These are phyloP conservation scores for Centroberyx gerrardi DNA, from an alignment of 2,797 vertebrate genomes.

Conservation along the genomic window DNA sequence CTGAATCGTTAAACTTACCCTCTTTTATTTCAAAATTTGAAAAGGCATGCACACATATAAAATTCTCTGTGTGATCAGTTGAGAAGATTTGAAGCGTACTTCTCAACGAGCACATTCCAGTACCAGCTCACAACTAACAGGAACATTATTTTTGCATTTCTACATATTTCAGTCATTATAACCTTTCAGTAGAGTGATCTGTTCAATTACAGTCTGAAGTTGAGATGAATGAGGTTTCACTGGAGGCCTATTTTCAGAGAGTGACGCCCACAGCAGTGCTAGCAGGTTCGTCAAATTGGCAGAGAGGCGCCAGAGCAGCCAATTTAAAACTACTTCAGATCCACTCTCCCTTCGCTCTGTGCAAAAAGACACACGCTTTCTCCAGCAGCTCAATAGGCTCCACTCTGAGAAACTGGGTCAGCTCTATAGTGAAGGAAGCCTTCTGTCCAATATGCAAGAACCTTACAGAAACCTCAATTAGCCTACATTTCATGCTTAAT, in stretches of 20 bases:
- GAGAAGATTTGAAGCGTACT: neutral
- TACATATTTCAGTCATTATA: neutral
- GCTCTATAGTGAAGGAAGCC: neutral
- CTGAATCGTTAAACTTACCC: too few relatives aligned
- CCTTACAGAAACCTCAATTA: constrained; percentile 3
- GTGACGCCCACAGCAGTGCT: neutral
- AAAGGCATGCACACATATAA: too few relatives aligned
- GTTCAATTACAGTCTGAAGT: neutral
- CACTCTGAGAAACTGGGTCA: constrained; percentile 28
- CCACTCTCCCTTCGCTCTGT: constrained; percentile 4
- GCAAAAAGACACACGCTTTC: constrained; percentile 6
- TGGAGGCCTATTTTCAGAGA: neutral
- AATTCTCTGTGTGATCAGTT: too few relatives aligned
- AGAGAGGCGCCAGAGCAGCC: constrained; percentile 9
- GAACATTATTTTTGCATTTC: neutral
- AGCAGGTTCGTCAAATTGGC: neutral
- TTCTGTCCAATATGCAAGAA: neutral
- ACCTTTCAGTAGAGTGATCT: neutral
- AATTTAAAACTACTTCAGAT: constrained; percentile 22
- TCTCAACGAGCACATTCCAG: neutral
- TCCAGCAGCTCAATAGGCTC: neutral
- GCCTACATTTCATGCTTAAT: neutral
- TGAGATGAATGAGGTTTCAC: neutral
- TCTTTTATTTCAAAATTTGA: too few relatives aligned
- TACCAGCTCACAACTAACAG: neutral